A percentile compares a stretch with the other conserved stretches of the same genome.
Evolutionary conservation across 1,140 invertebrate genomes (phyloP).

Genomic region (Brachionus koreanus): DNA sequence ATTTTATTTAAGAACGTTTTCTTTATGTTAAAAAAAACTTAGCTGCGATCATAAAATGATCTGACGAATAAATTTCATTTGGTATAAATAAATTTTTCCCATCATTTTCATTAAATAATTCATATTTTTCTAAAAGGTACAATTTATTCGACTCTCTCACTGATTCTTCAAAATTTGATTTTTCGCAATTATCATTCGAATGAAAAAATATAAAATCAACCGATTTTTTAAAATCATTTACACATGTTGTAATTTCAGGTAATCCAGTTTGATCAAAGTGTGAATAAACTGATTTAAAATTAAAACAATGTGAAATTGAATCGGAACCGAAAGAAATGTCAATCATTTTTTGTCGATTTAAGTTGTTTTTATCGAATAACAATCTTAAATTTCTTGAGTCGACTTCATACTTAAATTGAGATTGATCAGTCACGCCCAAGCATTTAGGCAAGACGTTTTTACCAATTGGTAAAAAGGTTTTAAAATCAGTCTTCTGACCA

Average conservation of each 20-base stretch:
- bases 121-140: neutral
- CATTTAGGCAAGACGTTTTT: neutral
- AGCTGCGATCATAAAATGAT: conserved; percentile 20
- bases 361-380: neutral
- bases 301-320: neutral
- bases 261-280: neutral
- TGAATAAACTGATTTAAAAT: conserved; percentile 24
- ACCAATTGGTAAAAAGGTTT: neutral
- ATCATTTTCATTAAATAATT: neutral
- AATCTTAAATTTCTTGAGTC: neutral
- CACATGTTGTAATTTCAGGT: conserved; percentile 9
- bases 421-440: conserved; percentile 28
- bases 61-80: conserved; percentile 1
- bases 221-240: neutral
- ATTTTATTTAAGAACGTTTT: neutral
- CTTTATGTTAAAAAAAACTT: conserved; percentile 16
- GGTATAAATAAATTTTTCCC: neutral
- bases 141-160: neutral
- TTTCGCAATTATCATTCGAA: neutral
- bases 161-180: neutral
- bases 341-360: neutral
- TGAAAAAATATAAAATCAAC: conserved; percentile 44
- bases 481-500: neutral
- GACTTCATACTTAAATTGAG: conserved; percentile 8
- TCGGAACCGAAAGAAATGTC: neutral